Conservation (phyloP, 2,888 invertebrate species). For the Eilema sororculum region DNA sequence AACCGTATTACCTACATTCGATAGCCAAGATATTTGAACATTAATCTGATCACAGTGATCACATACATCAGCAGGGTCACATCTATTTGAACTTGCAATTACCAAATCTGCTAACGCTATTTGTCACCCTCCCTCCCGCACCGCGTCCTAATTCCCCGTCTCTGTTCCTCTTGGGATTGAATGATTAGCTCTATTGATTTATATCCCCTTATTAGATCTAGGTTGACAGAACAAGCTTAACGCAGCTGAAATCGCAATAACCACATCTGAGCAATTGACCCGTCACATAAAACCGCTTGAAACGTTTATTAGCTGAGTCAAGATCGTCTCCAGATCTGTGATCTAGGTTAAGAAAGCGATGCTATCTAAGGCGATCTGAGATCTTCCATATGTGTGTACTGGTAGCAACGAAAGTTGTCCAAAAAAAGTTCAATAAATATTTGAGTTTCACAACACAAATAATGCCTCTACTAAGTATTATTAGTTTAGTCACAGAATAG, state of each 20-base stretch:
- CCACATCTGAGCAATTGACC: slow-evolving; percentile 59
- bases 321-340: slow-evolving; percentile 43
- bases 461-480: background rate
- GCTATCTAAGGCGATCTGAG: slow-evolving; percentile 35
- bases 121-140: background rate
- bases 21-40: background rate
- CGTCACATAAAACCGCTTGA: slow-evolving; percentile 53
- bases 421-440: background rate
- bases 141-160: background rate
- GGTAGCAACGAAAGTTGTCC: slow-evolving; percentile 3
- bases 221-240: slow-evolving; percentile 40
- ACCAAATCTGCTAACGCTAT: background rate
- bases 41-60: background rate
- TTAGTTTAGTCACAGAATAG: background rate
- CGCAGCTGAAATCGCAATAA: slow-evolving; percentile 48
- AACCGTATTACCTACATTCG: slow-evolving; percentile 3
- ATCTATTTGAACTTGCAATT: background rate
- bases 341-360: slow-evolving; percentile 47
- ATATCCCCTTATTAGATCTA: slow-evolving; percentile 43
- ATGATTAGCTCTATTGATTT: slow-evolving; percentile 53
- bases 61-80: background rate
- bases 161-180: background rate
- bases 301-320: slow-evolving; percentile 56
- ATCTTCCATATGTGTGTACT: slow-evolving; percentile 15
- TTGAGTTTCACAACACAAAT: background rate